Percentiles rank a stretch among this genome's conserved stretches.
Conservation (phyloP, 2,113 vertebrate genomes). For the Passer domesticus region DNA sequence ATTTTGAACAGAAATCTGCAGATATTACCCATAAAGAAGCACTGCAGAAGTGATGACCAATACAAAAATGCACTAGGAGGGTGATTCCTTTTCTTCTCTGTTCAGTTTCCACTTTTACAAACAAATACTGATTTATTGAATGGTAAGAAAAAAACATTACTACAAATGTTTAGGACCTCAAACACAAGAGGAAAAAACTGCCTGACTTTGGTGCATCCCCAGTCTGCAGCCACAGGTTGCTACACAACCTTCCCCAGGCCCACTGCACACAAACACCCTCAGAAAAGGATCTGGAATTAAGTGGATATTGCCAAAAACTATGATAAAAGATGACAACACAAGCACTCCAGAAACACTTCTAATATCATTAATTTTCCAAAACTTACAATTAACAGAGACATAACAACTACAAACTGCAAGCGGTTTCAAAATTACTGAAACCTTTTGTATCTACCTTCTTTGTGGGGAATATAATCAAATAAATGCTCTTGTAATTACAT, state of each 20-base stretch:
- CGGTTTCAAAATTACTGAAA: slow-evolving; percentile 2
- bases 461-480: slow-evolving; percentile 50
- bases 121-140: not conserved
- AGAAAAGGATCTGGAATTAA: not conserved
- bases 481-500: slow-evolving; percentile 66
- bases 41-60: not conserved
- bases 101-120: not conserved
- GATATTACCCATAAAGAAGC: not conserved
- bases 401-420: not conserved
- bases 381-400: not conserved
- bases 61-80: not conserved
- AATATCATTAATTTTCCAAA: not conserved
- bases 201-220: not conserved
- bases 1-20: not conserved
- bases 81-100: not conserved
- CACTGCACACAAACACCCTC: not conserved
- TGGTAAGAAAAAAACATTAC: not conserved
- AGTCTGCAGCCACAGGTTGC: not conserved
- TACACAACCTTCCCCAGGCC: not conserved
- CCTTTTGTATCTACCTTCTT: not conserved
- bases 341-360: not conserved
- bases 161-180: not conserved
- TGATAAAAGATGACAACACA: not conserved
- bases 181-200: not conserved
- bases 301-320: not conserved